phyloP scores from a whole-genome alignment of 2,113 vertebrate genomes.

The Saguinus midas region DNA sequence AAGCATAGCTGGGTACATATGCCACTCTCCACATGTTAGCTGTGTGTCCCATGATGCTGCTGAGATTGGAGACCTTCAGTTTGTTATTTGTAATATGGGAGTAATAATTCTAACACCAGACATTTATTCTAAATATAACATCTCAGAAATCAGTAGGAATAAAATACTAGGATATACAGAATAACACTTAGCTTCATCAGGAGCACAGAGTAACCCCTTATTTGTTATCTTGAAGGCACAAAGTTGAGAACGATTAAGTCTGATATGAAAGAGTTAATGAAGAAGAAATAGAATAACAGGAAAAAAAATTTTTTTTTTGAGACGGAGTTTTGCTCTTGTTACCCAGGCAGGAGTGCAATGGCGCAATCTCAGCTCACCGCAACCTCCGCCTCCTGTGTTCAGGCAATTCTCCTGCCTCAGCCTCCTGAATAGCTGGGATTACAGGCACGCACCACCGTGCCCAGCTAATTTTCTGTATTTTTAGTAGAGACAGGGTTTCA shows the following conservation, averaged over 20 bases:
- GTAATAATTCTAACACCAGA: background rate
- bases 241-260: background rate
- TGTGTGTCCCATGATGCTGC: fast-evolving
- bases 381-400: too few species aligned
- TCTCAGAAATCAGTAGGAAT: background rate
- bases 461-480: too few species aligned
- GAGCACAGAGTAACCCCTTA: fast-evolving
- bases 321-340: too few species aligned
- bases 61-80: fast-evolving
- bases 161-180: fast-evolving
- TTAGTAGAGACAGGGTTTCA: too few species aligned
- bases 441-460: too few species aligned
- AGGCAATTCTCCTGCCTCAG: too few species aligned
- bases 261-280: background rate
- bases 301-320: background rate
- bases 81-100: background rate
- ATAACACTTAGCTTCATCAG: fast-evolving
- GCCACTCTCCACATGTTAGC: background rate
- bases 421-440: too few species aligned
- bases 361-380: too few species aligned
- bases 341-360: too few species aligned
- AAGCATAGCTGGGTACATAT: too few species aligned
- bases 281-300: background rate
- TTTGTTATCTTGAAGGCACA: background rate
- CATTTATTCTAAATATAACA: background rate